Evolutionary conservation across 2,888 invertebrate genomes (phyloP), one percentile per base, ranked within the genome.

Genomic region (Plagiodera versicolora): DNA sequence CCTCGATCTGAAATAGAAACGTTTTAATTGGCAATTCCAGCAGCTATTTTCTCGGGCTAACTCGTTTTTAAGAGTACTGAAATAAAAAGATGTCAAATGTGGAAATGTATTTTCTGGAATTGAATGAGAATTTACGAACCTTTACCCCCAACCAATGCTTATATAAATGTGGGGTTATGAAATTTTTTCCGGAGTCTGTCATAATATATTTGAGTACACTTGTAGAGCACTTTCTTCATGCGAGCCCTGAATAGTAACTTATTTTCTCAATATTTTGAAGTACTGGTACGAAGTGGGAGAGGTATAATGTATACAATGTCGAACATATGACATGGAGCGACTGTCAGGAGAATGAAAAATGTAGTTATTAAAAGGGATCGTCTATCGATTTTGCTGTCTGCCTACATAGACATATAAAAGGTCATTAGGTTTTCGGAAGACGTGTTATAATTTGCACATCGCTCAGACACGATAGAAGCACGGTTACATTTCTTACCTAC

Each of bases 401-500:
- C 62, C 56, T 16, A 44, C 46, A 32, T 30, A 59, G 62, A 62
- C 62, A 53, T 56, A 62, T 62, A 48, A 56, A 39, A 62, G 62
- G 62, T 62, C 62, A 62, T 62, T 62, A 62, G 62, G 56, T 59
- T 62, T 48, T 45, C 56, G 62, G 56, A 59, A 62, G 58, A 62
- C 62, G 59, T 53, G 59, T 59, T 56, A 62, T 62, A 62, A 62
- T 62, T 62, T 58, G 56, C 56, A 58, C 58, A 62, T 56, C 58
- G 39, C 58, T 58, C 55, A 61, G 61, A 56, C 56, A 62, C 51
- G 58, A 56, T 55, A 51, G 54, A 56, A 56, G 62, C 56, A 54
- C 57, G 64, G 57, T 58, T 69, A 67, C 63, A 67, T 67, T 71
- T 70, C 71, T 70, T 72, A 69, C 67, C 67, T 65, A 63, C 71